These are phyloP conservation scores for Pteropus rufus DNA, from an alignment of 2,797 vertebrate genomes.

Conservation along the genomic window DNA sequence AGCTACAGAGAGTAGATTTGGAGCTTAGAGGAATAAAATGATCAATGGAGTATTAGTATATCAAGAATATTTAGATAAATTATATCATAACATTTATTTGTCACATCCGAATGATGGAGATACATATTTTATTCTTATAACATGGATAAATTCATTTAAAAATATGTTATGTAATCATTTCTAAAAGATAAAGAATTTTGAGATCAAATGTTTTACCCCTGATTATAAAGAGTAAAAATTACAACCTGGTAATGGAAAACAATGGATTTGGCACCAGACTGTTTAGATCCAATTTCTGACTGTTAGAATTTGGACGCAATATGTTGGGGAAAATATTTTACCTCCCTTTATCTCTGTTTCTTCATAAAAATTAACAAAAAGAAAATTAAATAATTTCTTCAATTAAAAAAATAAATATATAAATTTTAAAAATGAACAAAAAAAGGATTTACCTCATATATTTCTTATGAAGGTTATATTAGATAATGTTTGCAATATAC, in stretches of 20 bases:
- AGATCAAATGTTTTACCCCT: not conserved
- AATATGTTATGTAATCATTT: not conserved
- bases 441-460: not conserved
- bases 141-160: not conserved
- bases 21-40: not conserved
- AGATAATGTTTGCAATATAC: not conserved
- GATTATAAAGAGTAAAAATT: not conserved
- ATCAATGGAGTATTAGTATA: not conserved
- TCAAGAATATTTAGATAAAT: not conserved
- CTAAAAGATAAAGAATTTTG: not conserved
- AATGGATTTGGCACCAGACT: not conserved
- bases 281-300: not conserved
- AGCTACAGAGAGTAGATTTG: not conserved
- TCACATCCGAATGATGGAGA: not conserved
- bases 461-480: constrained; percentile 30
- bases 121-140: not conserved
- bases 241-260: not conserved
- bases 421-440: not conserved
- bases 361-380: not conserved
- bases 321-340: not conserved
- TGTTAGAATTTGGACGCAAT: not conserved
- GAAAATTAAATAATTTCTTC: not conserved
- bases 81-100: not conserved
- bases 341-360: not conserved
- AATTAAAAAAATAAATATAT: too few relatives aligned